Conservation (phyloP, 92 coral and sea anemone species). For the Epizoanthus illoricatus region DNA sequence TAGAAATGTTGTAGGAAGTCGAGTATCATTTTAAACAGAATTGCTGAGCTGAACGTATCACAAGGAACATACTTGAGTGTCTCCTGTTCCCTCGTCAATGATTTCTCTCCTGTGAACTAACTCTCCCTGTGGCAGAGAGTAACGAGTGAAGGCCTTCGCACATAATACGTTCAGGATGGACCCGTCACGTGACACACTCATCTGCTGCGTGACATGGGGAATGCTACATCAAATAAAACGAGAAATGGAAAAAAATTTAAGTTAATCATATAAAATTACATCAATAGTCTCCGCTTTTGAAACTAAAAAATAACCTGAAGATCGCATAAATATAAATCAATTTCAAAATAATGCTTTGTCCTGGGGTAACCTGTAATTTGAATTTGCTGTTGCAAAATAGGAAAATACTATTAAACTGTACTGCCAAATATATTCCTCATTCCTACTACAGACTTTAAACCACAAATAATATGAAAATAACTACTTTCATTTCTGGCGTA, state of each 20-base stretch:
- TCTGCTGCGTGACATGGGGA: conserved; percentile 14
- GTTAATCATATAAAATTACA: neutral
- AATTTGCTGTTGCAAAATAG: too few relatives aligned
- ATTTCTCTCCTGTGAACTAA: conserved; percentile 13
- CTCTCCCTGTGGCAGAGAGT: conserved; percentile 23
- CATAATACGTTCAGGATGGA: conserved; percentile 24
- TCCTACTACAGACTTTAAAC: too few relatives aligned
- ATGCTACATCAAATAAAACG: neutral
- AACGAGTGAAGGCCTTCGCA: conserved; percentile 23
- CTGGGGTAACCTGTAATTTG: too few relatives aligned
- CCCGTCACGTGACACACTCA: conserved; percentile 31
- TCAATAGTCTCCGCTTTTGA: conserved; percentile 1
- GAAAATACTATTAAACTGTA: conserved; percentile 1
- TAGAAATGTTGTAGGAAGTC: neutral
- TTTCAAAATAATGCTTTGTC: too few relatives aligned
- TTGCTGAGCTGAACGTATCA: neutral
- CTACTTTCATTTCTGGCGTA: too few relatives aligned
- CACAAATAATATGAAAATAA: too few relatives aligned
- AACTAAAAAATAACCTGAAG: too few relatives aligned
- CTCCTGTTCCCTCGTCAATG: conserved; percentile 37
- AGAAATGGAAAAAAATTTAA: neutral
- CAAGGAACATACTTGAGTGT: conserved; percentile 20
- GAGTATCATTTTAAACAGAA: neutral
- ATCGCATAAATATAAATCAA: too few relatives aligned
- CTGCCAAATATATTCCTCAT: too few relatives aligned